phyloP scores from a whole-genome alignment of 2,113 vertebrate genomes.

The Agapornis roseicollis region DNA sequence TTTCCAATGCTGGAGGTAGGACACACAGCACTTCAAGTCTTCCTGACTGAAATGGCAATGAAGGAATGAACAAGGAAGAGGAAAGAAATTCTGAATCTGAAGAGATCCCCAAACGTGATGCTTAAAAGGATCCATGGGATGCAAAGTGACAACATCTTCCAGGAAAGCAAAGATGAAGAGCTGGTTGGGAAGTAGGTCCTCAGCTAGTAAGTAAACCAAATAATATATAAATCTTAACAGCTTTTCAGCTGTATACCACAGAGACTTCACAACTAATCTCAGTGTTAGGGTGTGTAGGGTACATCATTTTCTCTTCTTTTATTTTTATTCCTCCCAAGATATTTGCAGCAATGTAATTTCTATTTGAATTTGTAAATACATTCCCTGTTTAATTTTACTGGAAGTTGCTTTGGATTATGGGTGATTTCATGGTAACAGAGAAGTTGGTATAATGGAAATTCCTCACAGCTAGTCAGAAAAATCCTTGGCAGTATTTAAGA shows the following conservation, averaged over 20 bases:
- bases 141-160: not conserved
- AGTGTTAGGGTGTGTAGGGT: not conserved
- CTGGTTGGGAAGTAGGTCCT: not conserved
- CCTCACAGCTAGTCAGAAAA: not conserved
- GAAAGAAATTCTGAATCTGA: not conserved
- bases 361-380: not conserved
- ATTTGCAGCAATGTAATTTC: accelerated
- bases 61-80: not conserved
- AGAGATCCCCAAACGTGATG: not conserved
- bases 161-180: not conserved
- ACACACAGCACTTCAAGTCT: not conserved
- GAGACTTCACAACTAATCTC: not conserved
- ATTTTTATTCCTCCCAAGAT: not conserved
- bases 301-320: not conserved
- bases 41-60: not conserved
- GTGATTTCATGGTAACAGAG: not conserved
- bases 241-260: not conserved
- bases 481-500: not conserved
- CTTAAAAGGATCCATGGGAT: not conserved
- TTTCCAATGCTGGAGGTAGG: accelerated
- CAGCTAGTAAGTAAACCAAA: not conserved
- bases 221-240: not conserved
- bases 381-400: not conserved
- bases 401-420: not conserved
- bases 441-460: not conserved